A percentile compares a stretch with the other conserved stretches of the same genome.
These are phyloP conservation scores for Globodera ellingtonae DNA, from an alignment of 1,140 invertebrate genomes.

Conservation along the genomic window DNA sequence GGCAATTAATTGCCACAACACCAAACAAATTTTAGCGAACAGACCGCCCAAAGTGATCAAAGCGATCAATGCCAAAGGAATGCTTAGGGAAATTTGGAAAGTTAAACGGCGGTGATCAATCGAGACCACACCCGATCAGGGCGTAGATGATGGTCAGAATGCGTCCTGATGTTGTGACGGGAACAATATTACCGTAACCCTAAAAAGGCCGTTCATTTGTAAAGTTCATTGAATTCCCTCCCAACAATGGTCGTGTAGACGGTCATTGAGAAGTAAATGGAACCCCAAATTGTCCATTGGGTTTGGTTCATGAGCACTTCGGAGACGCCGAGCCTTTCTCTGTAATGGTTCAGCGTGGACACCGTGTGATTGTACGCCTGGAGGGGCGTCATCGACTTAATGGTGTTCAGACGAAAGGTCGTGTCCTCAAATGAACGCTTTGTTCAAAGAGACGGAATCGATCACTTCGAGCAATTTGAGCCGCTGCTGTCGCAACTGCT, in stretches of 20 bases:
- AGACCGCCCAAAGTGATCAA: slow-evolving; percentile 45
- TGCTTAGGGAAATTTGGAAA: slow-evolving; percentile 70
- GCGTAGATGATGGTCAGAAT: slow-evolving; percentile 85
- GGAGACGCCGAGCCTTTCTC: slow-evolving; percentile 41
- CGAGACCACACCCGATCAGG: slow-evolving; percentile 26
- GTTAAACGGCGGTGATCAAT: not conserved
- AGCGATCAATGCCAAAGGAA: slow-evolving; percentile 61
- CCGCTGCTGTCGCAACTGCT: slow-evolving; percentile 42
- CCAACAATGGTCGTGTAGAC: slow-evolving; percentile 52
- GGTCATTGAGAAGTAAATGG: slow-evolving; percentile 50
- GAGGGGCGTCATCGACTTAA: slow-evolving; percentile 50
- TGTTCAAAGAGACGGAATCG: slow-evolving; percentile 7
- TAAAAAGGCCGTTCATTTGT: not conserved
- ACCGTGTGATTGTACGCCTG: slow-evolving; percentile 54
- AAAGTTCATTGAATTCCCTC: not conserved
- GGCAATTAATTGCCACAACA: slow-evolving; percentile 45
- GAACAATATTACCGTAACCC: slow-evolving; percentile 84
- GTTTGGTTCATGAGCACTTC: slow-evolving; percentile 42
- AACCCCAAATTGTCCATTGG: slow-evolving; percentile 51
- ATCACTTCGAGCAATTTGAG: slow-evolving; percentile 44
- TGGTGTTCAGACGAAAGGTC: slow-evolving; percentile 50
- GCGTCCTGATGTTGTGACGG: slow-evolving; percentile 77
- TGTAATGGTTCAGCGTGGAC: slow-evolving; percentile 39
- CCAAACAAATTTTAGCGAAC: slow-evolving; percentile 47
- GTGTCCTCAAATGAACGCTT: slow-evolving; percentile 41